Conservation (phyloP, 2,113 vertebrate genomes). For the Forbesichthys papilliferus region DNA sequence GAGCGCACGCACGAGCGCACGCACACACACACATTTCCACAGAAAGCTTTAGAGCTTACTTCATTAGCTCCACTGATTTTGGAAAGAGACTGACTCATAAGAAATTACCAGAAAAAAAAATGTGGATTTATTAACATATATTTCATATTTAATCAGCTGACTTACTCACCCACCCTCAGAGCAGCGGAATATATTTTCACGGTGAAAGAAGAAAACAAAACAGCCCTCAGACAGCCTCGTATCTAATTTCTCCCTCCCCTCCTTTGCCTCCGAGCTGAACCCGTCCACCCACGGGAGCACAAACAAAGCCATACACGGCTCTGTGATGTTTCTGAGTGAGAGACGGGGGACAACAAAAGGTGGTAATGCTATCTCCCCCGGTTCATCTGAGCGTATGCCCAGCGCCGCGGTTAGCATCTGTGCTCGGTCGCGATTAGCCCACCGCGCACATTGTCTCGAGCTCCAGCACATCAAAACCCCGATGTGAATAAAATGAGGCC, state of each 20-base stretch:
- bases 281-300: constrained; percentile 49
- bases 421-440: constrained; percentile 52
- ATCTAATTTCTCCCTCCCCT: constrained; percentile 34
- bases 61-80: too few relatives aligned
- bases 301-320: constrained; percentile 40
- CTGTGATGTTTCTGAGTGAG: constrained; percentile 59
- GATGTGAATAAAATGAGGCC: constrained; percentile 29
- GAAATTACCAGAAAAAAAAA: too few relatives aligned
- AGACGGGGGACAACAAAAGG: constrained; percentile 67
- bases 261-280: constrained; percentile 35
- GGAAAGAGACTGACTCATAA: too few relatives aligned
- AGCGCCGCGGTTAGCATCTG: constrained; percentile 64
- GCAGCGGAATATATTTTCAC: neutral
- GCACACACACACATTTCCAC: constrained; percentile 4
- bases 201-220: constrained; percentile 27
- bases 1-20: neutral
- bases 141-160: too few relatives aligned
- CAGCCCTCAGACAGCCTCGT: constrained; percentile 29
- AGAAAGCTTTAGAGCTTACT: neutral
- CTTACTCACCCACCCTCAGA: neutral
- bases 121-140: too few relatives aligned
- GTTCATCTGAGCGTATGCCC: constrained; percentile 44
- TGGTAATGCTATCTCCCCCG: constrained; percentile 63
- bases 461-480: constrained; percentile 18
- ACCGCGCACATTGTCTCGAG: constrained; percentile 38